A percentile compares a stretch with the other conserved stretches of the same genome.
Evolutionary conservation across 2,888 invertebrate genomes (phyloP).

Genomic region (Tubulanus polymorphus): DNA sequence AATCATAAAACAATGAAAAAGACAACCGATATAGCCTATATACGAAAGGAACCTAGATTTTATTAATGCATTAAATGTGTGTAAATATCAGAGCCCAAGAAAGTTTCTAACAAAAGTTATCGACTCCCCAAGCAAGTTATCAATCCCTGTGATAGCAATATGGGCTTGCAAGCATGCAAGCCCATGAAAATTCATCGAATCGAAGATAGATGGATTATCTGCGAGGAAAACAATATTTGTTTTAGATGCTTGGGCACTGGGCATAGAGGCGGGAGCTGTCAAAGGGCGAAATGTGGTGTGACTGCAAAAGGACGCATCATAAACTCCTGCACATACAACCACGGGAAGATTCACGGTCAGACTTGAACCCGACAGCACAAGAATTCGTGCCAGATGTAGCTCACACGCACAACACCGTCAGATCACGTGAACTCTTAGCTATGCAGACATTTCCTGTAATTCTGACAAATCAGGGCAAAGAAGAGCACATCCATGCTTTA

Average conservation of each 20-base stretch:
- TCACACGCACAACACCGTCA: not conserved
- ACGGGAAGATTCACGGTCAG: not conserved
- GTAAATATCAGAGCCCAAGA: too few species aligned
- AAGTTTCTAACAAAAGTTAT: too few species aligned
- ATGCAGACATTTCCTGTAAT: not conserved
- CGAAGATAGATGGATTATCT: not conserved
- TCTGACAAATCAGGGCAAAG: not conserved
- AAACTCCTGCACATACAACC: not conserved
- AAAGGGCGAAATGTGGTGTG: not conserved
- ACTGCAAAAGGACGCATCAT: not conserved
- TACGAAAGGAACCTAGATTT: too few species aligned
- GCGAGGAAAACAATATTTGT: not conserved
- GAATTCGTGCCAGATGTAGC: not conserved
- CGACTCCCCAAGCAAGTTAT: too few species aligned
- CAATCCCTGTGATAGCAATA: too few species aligned
- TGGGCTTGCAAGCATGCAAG: too few species aligned
- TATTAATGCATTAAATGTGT: too few species aligned
- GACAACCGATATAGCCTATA: too few species aligned
- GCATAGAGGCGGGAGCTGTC: not conserved
- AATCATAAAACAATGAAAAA: too few species aligned
- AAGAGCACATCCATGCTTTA: not conserved
- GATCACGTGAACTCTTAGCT: not conserved
- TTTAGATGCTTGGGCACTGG: not conserved
- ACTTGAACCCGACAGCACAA: not conserved
- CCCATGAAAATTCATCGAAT: too few species aligned